These are phyloP conservation scores for Pangasius krempfi DNA, from an alignment of 2,797 vertebrate species.

Conservation along the genomic window DNA sequence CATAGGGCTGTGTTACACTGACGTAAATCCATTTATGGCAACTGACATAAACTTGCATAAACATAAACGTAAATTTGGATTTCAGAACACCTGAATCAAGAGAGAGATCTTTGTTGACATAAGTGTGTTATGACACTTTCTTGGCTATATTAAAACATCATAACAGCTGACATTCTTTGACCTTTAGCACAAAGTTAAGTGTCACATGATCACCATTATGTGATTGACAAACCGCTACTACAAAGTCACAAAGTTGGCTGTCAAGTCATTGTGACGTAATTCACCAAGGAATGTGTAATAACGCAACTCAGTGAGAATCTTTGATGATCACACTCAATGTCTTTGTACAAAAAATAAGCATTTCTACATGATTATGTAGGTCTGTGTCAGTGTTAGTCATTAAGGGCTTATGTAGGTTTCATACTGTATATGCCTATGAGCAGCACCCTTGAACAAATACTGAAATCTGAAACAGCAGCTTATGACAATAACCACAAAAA, in stretches of 20 bases:
- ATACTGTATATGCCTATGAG: neutral
- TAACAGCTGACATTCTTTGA: neutral
- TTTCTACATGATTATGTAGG: neutral
- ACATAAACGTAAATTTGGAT: neutral
- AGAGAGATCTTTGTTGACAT: neutral
- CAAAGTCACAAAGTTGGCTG: neutral
- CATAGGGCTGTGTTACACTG: neutral
- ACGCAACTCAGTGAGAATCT: neutral
- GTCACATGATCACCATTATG: neutral
- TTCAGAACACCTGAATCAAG: neutral
- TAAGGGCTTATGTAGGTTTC: neutral
- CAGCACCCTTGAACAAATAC: neutral
- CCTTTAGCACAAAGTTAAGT: neutral
- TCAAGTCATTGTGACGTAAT: neutral
- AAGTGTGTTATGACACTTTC: neutral
- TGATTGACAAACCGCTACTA: neutral
- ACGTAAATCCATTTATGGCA: too few relatives aligned
- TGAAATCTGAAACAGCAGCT: neutral
- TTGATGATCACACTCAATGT: neutral
- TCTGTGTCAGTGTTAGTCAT: neutral
- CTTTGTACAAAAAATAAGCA: neutral
- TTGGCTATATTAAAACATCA: neutral
- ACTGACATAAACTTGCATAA: too few relatives aligned
- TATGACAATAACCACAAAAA: neutral
- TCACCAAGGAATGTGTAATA: neutral